These are phyloP conservation scores for Petrophora chlorosata DNA, from an alignment of 2,888 invertebrate species.

Conservation along the genomic window DNA sequence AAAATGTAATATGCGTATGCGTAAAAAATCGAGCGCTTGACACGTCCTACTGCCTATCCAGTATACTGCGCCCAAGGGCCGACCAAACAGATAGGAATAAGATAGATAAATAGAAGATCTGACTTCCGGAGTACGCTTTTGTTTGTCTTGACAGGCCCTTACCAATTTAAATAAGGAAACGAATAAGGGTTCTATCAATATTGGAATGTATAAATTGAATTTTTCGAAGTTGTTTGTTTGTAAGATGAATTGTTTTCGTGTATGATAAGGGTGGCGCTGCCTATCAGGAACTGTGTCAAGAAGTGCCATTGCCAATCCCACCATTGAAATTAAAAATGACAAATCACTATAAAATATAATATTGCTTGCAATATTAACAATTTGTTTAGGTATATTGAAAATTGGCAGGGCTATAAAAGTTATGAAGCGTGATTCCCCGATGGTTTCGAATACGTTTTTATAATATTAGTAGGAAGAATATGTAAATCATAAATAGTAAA, in stretches of 20 bases:
- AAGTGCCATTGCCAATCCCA: too few species aligned
- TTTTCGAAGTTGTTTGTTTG: slow-evolving; percentile 9
- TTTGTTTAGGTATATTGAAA: too few species aligned
- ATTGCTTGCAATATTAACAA: too few species aligned
- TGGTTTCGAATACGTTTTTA: too few species aligned
- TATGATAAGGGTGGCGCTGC: neutral
- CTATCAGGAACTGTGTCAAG: too few species aligned
- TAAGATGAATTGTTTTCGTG: slow-evolving; percentile 1
- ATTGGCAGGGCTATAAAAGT: too few species aligned
- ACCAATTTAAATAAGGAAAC: slow-evolving; percentile 9
- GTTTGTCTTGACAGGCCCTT: slow-evolving; percentile 23
- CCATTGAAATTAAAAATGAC: too few species aligned
- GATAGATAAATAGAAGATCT: slow-evolving; percentile 22
- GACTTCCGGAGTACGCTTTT: slow-evolving; percentile 27
- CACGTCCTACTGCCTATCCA: slow-evolving; percentile 1
- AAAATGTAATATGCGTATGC: neutral
- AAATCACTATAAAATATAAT: too few species aligned
- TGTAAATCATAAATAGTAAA: too few species aligned
- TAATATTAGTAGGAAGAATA: too few species aligned
- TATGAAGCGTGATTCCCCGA: too few species aligned
- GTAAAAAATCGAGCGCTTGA: too few species aligned
- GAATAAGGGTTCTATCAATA: slow-evolving; percentile 20
- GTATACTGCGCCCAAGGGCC: slow-evolving; percentile 15
- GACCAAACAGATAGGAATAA: slow-evolving; percentile 5
- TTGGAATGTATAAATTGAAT: slow-evolving; percentile 30